phyloP scores from a whole-genome alignment of 2,797 vertebrate genomes.

The Meriones psammophilus region DNA sequence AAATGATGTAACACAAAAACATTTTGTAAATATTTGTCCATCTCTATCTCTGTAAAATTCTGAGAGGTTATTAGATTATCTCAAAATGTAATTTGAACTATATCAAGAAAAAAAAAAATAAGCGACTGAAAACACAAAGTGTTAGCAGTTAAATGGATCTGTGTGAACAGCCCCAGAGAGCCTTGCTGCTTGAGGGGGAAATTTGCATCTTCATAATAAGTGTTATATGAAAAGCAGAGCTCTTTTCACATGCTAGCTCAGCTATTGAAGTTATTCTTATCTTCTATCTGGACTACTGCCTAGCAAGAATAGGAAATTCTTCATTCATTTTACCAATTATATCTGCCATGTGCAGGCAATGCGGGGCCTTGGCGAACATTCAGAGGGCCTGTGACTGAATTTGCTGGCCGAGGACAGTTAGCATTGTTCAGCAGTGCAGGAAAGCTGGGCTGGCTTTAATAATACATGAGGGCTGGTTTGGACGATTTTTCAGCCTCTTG shows the following conservation, averaged over 20 bases:
- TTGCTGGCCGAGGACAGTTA: constrained; percentile 38
- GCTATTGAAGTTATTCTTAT: constrained; percentile 79
- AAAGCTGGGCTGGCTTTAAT: constrained; percentile 70
- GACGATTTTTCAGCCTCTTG: constrained; percentile 39
- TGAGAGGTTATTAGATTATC: background rate
- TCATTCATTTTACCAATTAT: constrained; percentile 82
- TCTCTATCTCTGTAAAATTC: background rate
- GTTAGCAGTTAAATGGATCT: constrained; percentile 44
- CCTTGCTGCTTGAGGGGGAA: constrained; percentile 32
- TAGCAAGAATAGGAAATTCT: constrained; percentile 80
- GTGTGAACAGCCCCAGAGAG: constrained; percentile 23
- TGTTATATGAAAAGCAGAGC: constrained; percentile 70
- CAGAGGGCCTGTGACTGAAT: constrained; percentile 71
- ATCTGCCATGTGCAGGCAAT: constrained; percentile 76
- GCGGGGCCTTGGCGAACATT: constrained; percentile 63
- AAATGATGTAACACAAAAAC: background rate
- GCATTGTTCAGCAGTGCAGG: constrained; percentile 68
- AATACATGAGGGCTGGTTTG: constrained; percentile 65
- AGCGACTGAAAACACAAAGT: constrained; percentile 13
- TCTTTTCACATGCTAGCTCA: constrained; percentile 66
- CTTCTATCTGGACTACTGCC: constrained; percentile 78
- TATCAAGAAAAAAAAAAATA: background rate
- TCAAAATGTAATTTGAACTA: constrained; percentile 25
- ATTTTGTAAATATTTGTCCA: background rate
- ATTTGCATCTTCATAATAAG: constrained; percentile 84